phyloP scores from a whole-genome alignment of 2,888 invertebrate species.

The Lamellibrachia columna region DNA sequence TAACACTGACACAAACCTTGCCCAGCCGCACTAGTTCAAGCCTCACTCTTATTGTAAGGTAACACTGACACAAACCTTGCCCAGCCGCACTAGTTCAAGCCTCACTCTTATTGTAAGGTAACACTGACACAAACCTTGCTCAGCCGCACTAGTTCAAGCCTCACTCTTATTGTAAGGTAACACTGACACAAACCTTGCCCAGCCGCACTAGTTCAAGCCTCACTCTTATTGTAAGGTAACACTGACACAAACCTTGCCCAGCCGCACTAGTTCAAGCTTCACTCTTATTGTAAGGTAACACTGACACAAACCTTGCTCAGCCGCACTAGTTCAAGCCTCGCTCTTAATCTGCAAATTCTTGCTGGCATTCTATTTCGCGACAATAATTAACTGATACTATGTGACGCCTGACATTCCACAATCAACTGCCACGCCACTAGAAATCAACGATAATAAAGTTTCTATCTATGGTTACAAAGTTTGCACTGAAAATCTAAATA shows the following conservation, averaged over 20 bases:
- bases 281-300: background rate
- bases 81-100: background rate
- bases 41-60: background rate
- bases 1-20: too few species aligned
- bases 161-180: too few species aligned
- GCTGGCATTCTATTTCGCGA: background rate
- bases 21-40: background rate
- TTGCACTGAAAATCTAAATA: background rate
- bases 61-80: background rate
- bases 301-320: background rate
- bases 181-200: too few species aligned
- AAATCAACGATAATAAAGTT: background rate
- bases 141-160: too few species aligned
- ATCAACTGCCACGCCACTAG: background rate
- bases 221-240: too few species aligned
- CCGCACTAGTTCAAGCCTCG: background rate
- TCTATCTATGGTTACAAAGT: background rate
- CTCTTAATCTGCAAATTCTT: background rate
- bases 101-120: background rate
- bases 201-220: too few species aligned
- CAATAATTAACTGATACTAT: background rate
- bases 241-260: too few species aligned
- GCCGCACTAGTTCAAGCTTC: background rate
- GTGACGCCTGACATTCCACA: background rate
- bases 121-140: too few species aligned